A percentile compares a stretch with the other conserved stretches of the same genome.
phyloP scores from a whole-genome alignment of 2,888 invertebrate genomes.

The Empis livida region DNA sequence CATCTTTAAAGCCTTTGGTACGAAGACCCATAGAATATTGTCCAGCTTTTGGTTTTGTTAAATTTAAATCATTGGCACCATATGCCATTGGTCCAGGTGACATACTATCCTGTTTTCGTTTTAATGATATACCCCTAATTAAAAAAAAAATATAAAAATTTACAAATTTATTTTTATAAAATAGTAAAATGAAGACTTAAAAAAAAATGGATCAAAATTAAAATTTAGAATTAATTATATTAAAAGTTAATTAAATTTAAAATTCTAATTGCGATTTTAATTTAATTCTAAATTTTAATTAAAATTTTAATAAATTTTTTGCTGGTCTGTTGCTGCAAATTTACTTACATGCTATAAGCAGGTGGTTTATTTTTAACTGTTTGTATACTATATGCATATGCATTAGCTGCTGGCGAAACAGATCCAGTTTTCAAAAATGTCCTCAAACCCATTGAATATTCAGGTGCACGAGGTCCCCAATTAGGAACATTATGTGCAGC shows the following conservation, averaged over 20 bases:
- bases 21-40: constrained; percentile 22
- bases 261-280: no score
- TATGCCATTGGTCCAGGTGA: constrained; percentile 34
- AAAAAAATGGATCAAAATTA: no score
- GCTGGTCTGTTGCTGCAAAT: no score
- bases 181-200: no score
- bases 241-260: no score
- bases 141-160: background rate
- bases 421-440: constrained; percentile 16
- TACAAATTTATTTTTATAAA: no score
- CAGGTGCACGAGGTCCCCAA: constrained; percentile 28
- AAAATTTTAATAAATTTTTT: background rate
- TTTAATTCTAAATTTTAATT: background rate
- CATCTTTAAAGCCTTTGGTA: constrained; percentile 5
- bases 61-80: constrained; percentile 19
- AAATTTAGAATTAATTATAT: no score
- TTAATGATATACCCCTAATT: constrained; percentile 23
- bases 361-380: constrained; percentile 21
- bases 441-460: constrained; percentile 40
- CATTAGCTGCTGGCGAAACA: constrained; percentile 26
- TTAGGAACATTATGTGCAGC: constrained; percentile 24
- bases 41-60: constrained; percentile 19
- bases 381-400: constrained; percentile 20
- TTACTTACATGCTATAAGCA: constrained; percentile 27
- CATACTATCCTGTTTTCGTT: constrained; percentile 7